Percentiles rank a stretch among this genome's conserved stretches.
These are phyloP conservation scores for Etheostoma perlongum DNA, from an alignment of 2,797 vertebrate species.

Conservation along the genomic window DNA sequence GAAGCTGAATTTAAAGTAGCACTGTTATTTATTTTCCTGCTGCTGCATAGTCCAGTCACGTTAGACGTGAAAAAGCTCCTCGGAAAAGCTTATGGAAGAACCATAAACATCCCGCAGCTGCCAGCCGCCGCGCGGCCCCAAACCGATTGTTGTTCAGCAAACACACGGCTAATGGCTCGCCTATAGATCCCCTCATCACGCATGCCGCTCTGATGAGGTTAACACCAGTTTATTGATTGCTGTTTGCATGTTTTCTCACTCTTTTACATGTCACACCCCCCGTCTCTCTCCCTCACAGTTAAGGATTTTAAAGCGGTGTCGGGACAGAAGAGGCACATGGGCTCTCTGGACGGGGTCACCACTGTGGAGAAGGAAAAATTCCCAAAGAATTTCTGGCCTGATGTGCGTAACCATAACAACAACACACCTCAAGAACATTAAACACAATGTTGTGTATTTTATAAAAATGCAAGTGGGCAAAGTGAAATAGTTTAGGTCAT, in stretches of 20 bases:
- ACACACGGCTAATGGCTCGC: conserved; percentile 79
- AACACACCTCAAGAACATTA: no score
- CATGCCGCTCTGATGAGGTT: conserved; percentile 81
- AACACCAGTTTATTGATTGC: conserved; percentile 89
- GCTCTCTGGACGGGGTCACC: conserved; percentile 79
- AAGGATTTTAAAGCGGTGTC: conserved; percentile 83
- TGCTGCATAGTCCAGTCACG: conserved; percentile 83
- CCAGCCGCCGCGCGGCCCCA: conserved; percentile 68
- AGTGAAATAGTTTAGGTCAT: no score
- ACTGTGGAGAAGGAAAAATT: conserved; percentile 89
- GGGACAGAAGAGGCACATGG: conserved; percentile 77
- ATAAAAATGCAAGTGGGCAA: no score
- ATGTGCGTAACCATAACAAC: conserved; percentile 78
- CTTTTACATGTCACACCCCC: conserved; percentile 73
- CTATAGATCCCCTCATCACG: conserved; percentile 85
- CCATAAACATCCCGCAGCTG: conserved; percentile 85
- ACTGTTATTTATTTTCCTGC: conserved; percentile 54
- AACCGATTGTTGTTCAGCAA: conserved; percentile 72
- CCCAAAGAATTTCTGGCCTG: conserved; percentile 87
- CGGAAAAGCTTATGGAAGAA: conserved; percentile 86
- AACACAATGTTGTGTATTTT: no score
- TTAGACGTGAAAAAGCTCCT: conserved; percentile 83
- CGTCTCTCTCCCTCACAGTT: conserved; percentile 67
- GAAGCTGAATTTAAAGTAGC: conserved; percentile 70
- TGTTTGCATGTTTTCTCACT: conserved; percentile 87